These are phyloP conservation scores for Bombus breviceps DNA, from an alignment of 1,140 invertebrate genomes.

Conservation along the genomic window DNA sequence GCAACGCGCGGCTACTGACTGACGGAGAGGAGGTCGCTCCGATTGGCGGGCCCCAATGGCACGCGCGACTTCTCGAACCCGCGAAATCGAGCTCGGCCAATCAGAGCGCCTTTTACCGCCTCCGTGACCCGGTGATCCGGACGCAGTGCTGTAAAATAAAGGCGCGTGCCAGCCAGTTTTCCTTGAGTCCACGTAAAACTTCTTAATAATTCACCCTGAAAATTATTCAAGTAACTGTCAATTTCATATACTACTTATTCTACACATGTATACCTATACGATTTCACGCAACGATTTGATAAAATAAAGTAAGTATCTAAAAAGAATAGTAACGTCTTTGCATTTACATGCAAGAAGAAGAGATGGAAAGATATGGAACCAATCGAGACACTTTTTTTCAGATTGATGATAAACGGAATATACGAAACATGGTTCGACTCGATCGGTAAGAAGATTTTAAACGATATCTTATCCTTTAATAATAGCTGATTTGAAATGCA, in stretches of 20 bases:
- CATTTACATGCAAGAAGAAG: neutral
- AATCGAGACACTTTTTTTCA: neutral
- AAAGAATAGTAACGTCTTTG: too few species aligned
- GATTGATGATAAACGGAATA: too few species aligned
- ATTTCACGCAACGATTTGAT: neutral
- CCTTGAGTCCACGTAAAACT: neutral
- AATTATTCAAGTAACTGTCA: neutral
- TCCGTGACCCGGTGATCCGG: slow-evolving; percentile 43
- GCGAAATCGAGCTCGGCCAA: slow-evolving; percentile 61
- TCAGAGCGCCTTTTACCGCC: slow-evolving; percentile 38
- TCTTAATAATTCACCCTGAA: neutral
- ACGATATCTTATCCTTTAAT: neutral
- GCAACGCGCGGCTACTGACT: slow-evolving; percentile 61
- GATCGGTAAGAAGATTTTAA: neutral
- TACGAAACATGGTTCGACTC: neutral
- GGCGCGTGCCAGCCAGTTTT: neutral
- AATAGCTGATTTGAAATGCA: slow-evolving; percentile 45
- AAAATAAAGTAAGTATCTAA: too few species aligned
- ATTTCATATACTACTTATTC: too few species aligned
- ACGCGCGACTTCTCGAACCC: slow-evolving; percentile 61
- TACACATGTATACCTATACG: neutral
- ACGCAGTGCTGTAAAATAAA: slow-evolving; percentile 47
- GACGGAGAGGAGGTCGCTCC: slow-evolving; percentile 44
- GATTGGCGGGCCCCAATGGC: slow-evolving; percentile 55
- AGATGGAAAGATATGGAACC: too few species aligned